A percentile compares a stretch with the other conserved stretches of the same genome.
Evolutionary conservation across 1,140 invertebrate species (phyloP).

Genomic region (Cyphomyrmex costatus): DNA sequence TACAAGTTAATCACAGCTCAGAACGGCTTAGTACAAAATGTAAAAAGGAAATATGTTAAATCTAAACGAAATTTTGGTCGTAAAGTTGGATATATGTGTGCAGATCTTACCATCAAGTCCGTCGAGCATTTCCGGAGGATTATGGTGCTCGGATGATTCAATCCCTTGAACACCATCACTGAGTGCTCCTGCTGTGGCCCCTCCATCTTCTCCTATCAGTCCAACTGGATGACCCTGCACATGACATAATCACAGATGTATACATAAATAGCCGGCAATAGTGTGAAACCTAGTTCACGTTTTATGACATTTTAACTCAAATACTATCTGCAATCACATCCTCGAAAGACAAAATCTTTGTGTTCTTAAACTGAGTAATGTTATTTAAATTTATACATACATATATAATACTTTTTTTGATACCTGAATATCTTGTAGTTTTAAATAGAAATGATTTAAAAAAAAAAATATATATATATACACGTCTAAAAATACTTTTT

Average conservation of each 20-base stretch:
- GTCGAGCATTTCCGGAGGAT: constrained; percentile 86
- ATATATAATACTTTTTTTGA: background rate
- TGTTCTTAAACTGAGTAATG: background rate
- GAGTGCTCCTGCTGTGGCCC: constrained; percentile 81
- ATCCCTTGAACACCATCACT: constrained; percentile 83
- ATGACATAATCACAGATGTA: constrained; percentile 56
- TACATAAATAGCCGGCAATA: constrained; percentile 45
- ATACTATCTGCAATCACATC: background rate
- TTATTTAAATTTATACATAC: background rate
- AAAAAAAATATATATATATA: no score
- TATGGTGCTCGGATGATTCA: constrained; percentile 85
- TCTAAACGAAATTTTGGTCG: constrained; percentile 75
- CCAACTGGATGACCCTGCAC: constrained; percentile 84
- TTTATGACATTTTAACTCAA: constrained; percentile 6
- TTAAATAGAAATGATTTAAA: background rate
- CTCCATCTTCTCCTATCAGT: constrained; percentile 83
- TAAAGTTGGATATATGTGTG: constrained; percentile 71
- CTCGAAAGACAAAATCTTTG: background rate
- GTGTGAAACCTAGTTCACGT: background rate
- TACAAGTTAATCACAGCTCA: background rate
- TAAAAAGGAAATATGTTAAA: constrained; percentile 73
- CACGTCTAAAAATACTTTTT: background rate
- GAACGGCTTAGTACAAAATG: background rate
- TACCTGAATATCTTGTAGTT: background rate
- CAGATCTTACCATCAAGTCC: constrained; percentile 86